phyloP scores from a whole-genome alignment of 2,888 invertebrate species.

The Tholera decimalis region DNA sequence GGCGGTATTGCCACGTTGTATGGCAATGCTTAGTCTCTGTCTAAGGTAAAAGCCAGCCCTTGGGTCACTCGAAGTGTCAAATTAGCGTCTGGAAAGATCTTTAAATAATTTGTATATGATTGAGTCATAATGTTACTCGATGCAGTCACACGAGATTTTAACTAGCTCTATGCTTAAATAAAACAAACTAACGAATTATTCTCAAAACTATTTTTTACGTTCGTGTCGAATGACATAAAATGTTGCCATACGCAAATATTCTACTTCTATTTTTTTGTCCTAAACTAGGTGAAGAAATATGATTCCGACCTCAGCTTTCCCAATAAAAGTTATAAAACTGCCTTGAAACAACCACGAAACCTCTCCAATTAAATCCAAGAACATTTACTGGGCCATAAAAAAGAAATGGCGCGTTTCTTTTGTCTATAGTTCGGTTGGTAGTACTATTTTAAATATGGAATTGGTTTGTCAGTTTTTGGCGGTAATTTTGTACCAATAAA shows the following conservation, averaged over 20 bases:
- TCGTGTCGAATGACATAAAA: neutral
- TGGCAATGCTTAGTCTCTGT: too few relatives aligned
- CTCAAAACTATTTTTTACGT: too few relatives aligned
- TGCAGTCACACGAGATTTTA: too few relatives aligned
- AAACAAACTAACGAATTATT: too few relatives aligned
- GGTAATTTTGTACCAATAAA: neutral
- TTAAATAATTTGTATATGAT: too few relatives aligned
- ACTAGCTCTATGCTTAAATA: too few relatives aligned
- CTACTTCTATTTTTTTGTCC: neutral
- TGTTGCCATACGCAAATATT: neutral
- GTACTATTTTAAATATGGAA: conserved; percentile 1
- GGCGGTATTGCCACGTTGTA: too few relatives aligned
- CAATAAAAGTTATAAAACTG: conserved; percentile 8
- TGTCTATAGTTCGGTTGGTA: conserved; percentile 23
- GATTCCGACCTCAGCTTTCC: conserved; percentile 1
- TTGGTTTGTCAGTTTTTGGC: conserved; percentile 6
- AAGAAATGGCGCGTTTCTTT: conserved; percentile 26
- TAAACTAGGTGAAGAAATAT: conserved; percentile 3
- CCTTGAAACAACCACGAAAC: conserved; percentile 27
- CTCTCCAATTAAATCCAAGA: conserved; percentile 45
- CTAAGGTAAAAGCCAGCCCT: too few relatives aligned
- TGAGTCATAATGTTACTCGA: too few relatives aligned
- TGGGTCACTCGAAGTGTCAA: too few relatives aligned
- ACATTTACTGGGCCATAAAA: conserved; percentile 47
- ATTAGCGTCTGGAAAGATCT: too few relatives aligned